Evolutionary conservation across 2,797 vertebrate species (phyloP), one percentile per base, ranked within the genome.

Genomic region (Sciaenops ocellatus): DNA sequence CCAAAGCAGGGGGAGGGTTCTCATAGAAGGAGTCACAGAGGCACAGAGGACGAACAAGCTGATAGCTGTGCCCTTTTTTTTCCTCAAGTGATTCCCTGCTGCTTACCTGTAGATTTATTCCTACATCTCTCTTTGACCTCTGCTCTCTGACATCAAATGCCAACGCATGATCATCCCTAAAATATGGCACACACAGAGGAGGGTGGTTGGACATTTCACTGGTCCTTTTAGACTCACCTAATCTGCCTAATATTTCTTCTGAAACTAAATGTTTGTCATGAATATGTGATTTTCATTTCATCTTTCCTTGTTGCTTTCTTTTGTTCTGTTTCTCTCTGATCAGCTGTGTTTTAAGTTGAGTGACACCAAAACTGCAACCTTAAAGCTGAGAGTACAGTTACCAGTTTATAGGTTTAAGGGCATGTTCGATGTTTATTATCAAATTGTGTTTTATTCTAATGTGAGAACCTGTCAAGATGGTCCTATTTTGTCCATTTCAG

Each of bases 1-100:
- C 85, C 90, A 87, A 42, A 69, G 78, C 66, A 74, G 81, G 81
- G 85, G 84, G 84, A 75, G 76, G 87, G 85, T 70, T 73, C 62
- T 76, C 60, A 55, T 2, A 47, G 61, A 16, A 16, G 0, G 70
- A 69, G 68, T 60, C 69, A 71, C 67, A 80, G 66, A 55, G 57
- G 51, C 42, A 18, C 59, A 24, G 38, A 61, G 7, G 69, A 65
- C 17, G 28, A 57, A 59, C 69, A 74, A 81, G 51, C 80, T 74
- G 66, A 76, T 76, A 26, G 55, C 70, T 73, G 28, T 42, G 46
- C 41, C 79, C 34, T 55, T 70, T 51, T 22, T 38, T 48, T 48
- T 22, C 6, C 11, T 48, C 12, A n/a, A 67, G 56, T 62, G 48
- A 65, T 62, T 76, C 48, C 55, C 65, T 65, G 20, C 42, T 72